Percentiles rank a stretch among this genome's conserved stretches.
Conservation (phyloP, 1,140 invertebrate species). For the Brachionus calyciflorus region DNA sequence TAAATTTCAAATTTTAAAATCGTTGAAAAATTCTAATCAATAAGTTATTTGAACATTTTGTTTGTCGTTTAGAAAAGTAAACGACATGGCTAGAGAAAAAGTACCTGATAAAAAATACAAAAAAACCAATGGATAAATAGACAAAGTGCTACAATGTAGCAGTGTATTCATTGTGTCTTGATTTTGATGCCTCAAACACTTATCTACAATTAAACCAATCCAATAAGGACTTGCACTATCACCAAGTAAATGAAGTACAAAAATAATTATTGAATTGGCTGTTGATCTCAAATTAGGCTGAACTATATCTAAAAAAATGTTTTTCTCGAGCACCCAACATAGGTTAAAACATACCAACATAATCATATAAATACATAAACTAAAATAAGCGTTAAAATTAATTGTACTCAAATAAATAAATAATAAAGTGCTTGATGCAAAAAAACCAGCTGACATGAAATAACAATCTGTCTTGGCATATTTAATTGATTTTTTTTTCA, state of each 20-base stretch:
- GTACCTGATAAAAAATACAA: constrained; percentile 21
- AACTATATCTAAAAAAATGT: constrained; percentile 40
- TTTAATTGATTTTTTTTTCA: constrained; percentile 38
- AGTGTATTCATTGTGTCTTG: neutral
- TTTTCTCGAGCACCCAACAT: constrained; percentile 31
- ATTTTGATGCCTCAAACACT: constrained; percentile 6
- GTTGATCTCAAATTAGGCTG: constrained; percentile 3
- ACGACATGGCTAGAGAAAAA: constrained; percentile 27
- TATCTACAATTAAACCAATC: constrained; percentile 28
- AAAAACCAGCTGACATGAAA: constrained; percentile 31
- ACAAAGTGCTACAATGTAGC: constrained; percentile 6
- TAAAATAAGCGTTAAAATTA: constrained; percentile 18
- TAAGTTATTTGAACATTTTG: constrained; percentile 36
- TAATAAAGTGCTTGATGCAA: constrained; percentile 12
- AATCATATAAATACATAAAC: constrained; percentile 24
- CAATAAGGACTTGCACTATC: constrained; percentile 44
- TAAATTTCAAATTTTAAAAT: no score
- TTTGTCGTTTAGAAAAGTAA: constrained; percentile 38
- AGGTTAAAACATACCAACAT: constrained; percentile 40
- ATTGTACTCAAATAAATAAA: constrained; percentile 15
- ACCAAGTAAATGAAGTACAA: constrained; percentile 42
- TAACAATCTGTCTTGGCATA: constrained; percentile 21
- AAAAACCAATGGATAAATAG: constrained; percentile 27
- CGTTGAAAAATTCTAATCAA: neutral
- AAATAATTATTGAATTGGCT: constrained; percentile 34